These are phyloP conservation scores for pig (Sus scrofa) DNA, from an alignment of 2,113 vertebrate genomes.

Conservation along the genomic window DNA sequence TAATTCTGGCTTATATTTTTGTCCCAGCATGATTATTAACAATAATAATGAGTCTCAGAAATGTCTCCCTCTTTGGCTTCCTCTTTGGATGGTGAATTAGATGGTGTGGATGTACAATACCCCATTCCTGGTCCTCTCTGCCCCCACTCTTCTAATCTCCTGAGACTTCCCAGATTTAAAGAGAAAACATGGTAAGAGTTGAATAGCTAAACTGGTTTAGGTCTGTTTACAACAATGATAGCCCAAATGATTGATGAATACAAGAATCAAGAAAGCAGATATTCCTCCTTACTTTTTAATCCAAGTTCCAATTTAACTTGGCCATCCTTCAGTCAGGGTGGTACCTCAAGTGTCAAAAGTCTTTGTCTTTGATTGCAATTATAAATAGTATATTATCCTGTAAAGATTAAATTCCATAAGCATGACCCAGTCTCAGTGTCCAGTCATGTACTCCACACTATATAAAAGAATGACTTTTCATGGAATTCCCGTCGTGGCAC, in stretches of 20 bases:
- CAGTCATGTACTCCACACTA: background rate
- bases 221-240: background rate
- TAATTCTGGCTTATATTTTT: background rate
- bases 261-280: background rate
- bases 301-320: background rate
- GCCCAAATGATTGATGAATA: background rate
- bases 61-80: background rate
- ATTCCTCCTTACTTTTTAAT: background rate
- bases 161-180: background rate
- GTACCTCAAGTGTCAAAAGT: background rate
- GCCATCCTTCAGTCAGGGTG: background rate
- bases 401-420: background rate
- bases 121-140: background rate
- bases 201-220: background rate
- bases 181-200: background rate
- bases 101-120: background rate
- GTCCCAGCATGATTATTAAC: background rate
- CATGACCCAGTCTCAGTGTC: background rate
- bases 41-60: background rate
- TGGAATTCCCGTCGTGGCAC: too few relatives aligned
- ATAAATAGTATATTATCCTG: background rate
- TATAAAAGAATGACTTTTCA: background rate
- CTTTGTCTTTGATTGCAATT: background rate
- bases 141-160: background rate
- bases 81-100: background rate